Base-by-base conservation (phyloP, 2,797 vertebrate species). In the Mycteria americana region DNA sequence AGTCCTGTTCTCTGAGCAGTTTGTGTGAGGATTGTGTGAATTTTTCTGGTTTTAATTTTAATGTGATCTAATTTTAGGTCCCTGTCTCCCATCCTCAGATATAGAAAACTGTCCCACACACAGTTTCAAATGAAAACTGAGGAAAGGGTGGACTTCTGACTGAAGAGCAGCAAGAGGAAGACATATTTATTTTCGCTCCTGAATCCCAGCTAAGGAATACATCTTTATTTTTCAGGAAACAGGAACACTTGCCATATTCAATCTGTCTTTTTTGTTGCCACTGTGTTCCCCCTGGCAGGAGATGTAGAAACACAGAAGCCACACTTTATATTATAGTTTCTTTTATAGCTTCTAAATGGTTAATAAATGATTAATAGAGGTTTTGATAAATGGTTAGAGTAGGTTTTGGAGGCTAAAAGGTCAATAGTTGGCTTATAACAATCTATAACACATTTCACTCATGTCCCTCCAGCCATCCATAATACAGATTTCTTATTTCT, bases 291-390 rank as follows among this genome's bases (percentile, higher is more conserved):
- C 6, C 33, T 56, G 57, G 94, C 69, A 92, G 73, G 48, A 90
- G 60, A 74, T 48, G 27, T 67, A 94, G 59, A 85, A 94, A 88
- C 33, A 84, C 23, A 62, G 37, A 85, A 79, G 17, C 9, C 37
- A 70, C n/a, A 30, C 17, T 87, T 93, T 31, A 62, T 54, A 59
- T 85, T 89, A 89, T 48, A 5, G 15, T 67, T 82, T 85, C 28
- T 69, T 93, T 89, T 93, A 91, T 83, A 85, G 33, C 59, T 85
- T 94, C 43, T 91, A 95, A 96, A 95, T 91, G 48, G 89, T 95
- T 97, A 96, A 94, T 95, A 95, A 91, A 95, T 96, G 81, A 95
- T 96, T 94, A 95, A 95, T 91, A 89, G 54, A 89, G 13, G 17
- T 83, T 97, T 95, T 89, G 56, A 92, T 91, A 95, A 89, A 95